phyloP scores from a whole-genome alignment of 2,113 vertebrate species.

The Cynopterus brachyotis region DNA sequence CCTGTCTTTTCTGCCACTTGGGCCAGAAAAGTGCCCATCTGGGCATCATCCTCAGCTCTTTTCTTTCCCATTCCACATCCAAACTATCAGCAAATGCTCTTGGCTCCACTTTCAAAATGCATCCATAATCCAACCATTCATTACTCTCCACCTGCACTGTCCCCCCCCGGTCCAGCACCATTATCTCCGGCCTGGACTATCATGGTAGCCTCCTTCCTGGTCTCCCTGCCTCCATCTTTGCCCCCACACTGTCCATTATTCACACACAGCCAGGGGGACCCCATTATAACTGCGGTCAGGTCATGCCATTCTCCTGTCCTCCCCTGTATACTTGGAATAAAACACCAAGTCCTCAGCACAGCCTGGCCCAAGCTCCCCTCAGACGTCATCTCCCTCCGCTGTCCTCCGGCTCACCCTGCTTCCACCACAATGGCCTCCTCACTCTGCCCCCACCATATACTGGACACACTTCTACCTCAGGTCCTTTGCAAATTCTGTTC shows the following conservation, averaged over 20 bases:
- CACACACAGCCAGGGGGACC: background rate
- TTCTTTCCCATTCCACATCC: background rate
- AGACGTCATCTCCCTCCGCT: background rate
- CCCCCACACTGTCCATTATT: background rate
- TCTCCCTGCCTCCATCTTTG: too few species aligned
- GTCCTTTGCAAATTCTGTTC: background rate
- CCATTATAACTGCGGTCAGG: background rate
- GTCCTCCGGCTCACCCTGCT: background rate
- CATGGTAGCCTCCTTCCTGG: background rate
- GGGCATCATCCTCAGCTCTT: background rate
- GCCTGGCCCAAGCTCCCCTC: background rate
- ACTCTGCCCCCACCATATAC: rapidly evolving
- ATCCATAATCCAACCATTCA: background rate
- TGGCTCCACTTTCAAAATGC: background rate
- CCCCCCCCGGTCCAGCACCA: background rate
- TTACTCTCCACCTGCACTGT: background rate
- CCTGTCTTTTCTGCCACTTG: background rate
- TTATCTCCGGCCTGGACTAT: background rate
- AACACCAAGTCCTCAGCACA: background rate
- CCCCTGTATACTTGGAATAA: background rate
- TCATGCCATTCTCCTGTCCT: background rate
- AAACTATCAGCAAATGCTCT: background rate
- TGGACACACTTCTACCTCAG: background rate
- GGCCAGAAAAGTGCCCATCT: background rate
- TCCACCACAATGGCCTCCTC: background rate